Evolutionary conservation across 1,140 invertebrate species (phyloP), one percentile per base, ranked within the genome.

Genomic region (Hyphantria cunea): DNA sequence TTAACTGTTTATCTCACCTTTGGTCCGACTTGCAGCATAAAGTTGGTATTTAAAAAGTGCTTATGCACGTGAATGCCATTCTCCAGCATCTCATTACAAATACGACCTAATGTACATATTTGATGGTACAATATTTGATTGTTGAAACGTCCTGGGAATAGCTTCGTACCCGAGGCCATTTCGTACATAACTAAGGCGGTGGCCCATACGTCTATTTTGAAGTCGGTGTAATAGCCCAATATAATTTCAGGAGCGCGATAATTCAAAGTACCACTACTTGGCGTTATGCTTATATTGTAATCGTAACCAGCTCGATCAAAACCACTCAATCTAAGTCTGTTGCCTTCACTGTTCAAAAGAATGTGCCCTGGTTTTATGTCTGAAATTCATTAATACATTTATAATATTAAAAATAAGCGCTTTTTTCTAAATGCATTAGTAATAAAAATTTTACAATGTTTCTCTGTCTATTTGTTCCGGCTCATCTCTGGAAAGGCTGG

Each of bases 281-380:
- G 64, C 14, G 53, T 0, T 0, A 68, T 37, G 2, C 15, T n/a
- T 6, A 39, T 44, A 6, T 63, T 11, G 10, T 66, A 6, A 2
- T 58, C 32, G 44, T 68, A 68, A 25, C 63, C 50, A 0, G 72
- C 51, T 32, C 60, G 34, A 45, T 86, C 83, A 55, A 84, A 86
- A 6, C 83, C 83, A 54, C 79, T 76, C 9, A 86, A 50, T 53
- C 78, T 82, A 0, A 86, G 37, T 52, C 49, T 62, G 2, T 62
- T 59, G 8, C 70, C 49, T 9, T 58, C 59, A 14, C 15, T 34
- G 45, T 82, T 74, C 3, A 85, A 17, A 17, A 83, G 58, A 14
- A 85, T 74, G 51, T 85, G 82, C n/a, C 39, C 47, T 12, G 82
- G 82, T 64, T 79, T 82, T 64, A 85, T 83, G 68, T 79, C 82